Base-by-base conservation (phyloP, 2,113 vertebrate species). In the Callochromis pleurospilus region DNA sequence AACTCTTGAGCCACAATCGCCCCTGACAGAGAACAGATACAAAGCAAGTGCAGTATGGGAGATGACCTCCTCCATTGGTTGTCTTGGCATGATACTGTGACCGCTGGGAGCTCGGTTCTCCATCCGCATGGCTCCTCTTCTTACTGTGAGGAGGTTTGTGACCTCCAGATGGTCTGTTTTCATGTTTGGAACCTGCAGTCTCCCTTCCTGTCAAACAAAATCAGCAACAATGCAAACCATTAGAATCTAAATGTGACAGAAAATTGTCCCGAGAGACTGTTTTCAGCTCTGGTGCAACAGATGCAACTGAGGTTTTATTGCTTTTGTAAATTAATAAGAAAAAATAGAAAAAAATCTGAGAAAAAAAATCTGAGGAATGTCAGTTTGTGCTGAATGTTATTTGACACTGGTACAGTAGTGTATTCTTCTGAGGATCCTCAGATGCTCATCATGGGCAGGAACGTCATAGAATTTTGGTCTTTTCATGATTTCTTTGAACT, bases 91-190 rank as follows among this genome's bases (percentile, higher is more conserved):
- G 94, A 79, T 94, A 95, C 19, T 94, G 90, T 17, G 91, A 79
- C 2, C 56, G 80, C 53, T 89, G 73, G n/a, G 82, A 83, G 47
- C 49, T 83, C 26, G 29, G 14, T 11, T 86, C 85, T 83, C 83
- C 90, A 15, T 94, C 95, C 3, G 83, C 86, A 2, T 86, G 87
- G 31, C 86, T 93, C 89, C 93, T 96, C 90, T 96, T 97, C 85
- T 89, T 95, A 56, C 51, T 83, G 36, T 94, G 90, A 79, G 70
- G 5, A 33, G 62, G 70, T 80, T 81, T 93, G 6, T 88, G 75
- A 60, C 81, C 33, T 42, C 70, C 89, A 11, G 88, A 79, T 3
- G 88, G 80, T 38, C 51, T 93, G 62, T 79, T 92, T 81, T 86
- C 88, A 56, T 79, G 21, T 81, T 60, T 94, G 49, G 87, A 82